Percentiles rank a stretch among this genome's conserved stretches.
Conservation (phyloP, 2,113 vertebrate species). For the Coturnix japonica region DNA sequence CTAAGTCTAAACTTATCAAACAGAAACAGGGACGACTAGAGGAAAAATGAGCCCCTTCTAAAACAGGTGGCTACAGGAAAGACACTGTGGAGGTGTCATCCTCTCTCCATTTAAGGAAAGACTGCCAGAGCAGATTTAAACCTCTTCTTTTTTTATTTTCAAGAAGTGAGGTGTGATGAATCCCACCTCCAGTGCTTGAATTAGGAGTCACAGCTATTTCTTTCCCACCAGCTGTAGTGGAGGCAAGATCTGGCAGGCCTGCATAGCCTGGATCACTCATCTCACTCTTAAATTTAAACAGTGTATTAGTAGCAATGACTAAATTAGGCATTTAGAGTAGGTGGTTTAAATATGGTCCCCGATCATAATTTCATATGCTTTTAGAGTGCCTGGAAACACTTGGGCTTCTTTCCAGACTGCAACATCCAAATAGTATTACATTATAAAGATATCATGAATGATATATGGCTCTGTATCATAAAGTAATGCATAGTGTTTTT, state of each 20-base stretch:
- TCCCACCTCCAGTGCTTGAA: constrained; percentile 1
- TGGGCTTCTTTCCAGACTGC: constrained; percentile 45
- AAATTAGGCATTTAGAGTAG: constrained; percentile 53
- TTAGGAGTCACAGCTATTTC: constrained; percentile 37
- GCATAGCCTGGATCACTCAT: neutral
- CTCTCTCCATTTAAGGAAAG: neutral
- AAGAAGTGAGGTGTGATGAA: constrained; percentile 20
- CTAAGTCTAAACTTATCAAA: neutral
- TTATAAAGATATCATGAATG: constrained; percentile 41
- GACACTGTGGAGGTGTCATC: neutral
- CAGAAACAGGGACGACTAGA: neutral
- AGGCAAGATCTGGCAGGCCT: constrained; percentile 43
- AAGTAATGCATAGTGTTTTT: constrained; percentile 7
- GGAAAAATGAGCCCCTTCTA: neutral
- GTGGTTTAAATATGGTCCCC: constrained; percentile 25
- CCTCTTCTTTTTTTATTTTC: neutral
- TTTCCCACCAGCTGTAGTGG: constrained; percentile 18
- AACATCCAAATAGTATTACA: constrained; percentile 31
- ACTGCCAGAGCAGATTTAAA: constrained; percentile 9
- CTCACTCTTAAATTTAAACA: constrained; percentile 34
- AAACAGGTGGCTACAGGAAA: neutral
- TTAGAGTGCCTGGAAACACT: constrained; percentile 55
- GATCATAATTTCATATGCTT: neutral
- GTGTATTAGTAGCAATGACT: constrained; percentile 27
- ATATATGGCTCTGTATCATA: constrained; percentile 11